Percentiles rank a stretch among this genome's conserved stretches.
These are phyloP conservation scores for Hyperoplus immaculatus DNA, from an alignment of 2,797 vertebrate species.

Conservation along the genomic window DNA sequence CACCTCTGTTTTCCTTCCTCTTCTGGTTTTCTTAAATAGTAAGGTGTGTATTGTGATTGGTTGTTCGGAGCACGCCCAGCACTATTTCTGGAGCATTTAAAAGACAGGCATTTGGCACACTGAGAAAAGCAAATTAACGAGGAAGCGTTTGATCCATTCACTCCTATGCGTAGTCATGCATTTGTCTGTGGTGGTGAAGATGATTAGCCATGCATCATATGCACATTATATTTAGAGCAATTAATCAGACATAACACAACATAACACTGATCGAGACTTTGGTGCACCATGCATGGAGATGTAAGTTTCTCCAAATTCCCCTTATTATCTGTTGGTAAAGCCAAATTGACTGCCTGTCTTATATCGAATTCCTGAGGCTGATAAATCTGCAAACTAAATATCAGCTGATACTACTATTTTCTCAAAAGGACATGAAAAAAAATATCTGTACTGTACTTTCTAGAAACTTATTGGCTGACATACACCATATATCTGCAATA, in stretches of 20 bases:
- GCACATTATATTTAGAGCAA: conserved; percentile 11
- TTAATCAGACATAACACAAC: conserved; percentile 24
- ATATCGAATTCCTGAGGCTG: neutral
- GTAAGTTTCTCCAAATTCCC: conserved; percentile 3
- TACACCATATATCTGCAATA: neutral
- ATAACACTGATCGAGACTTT: neutral
- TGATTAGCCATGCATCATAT: neutral
- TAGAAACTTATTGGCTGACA: neutral
- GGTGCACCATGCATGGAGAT: conserved; percentile 27
- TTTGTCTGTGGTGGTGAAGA: conserved; percentile 18
- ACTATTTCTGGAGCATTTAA: conserved; percentile 18
- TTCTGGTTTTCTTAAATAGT: conserved; percentile 36
- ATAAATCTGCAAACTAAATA: neutral
- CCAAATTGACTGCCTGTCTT: neutral
- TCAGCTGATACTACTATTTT: neutral
- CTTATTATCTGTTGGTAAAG: neutral
- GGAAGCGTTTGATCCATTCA: neutral
- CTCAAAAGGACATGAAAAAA: neutral
- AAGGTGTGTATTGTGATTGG: conserved; percentile 37
- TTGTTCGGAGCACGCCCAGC: conserved; percentile 18
- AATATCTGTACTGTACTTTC: neutral
- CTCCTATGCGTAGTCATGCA: neutral
- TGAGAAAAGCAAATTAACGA: neutral
- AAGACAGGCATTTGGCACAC: conserved; percentile 9
- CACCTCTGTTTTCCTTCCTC: conserved; percentile 66